Conservation (phyloP, 2,888 invertebrate genomes). For the Poecilus cupreus region DNA sequence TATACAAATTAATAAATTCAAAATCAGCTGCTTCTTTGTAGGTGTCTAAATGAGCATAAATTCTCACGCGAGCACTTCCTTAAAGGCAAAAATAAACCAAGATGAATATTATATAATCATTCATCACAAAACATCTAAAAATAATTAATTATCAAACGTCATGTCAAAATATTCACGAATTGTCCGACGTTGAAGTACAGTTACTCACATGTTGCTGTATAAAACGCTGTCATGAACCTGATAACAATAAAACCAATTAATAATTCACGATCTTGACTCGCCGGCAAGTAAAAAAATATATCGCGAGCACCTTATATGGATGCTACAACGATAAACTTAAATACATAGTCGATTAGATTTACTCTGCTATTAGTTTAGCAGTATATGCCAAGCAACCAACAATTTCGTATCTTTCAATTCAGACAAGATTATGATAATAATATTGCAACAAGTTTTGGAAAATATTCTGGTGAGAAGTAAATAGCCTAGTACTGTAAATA, state of each 20-base stretch:
- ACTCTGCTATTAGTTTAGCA: conserved; percentile 21
- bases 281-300: background rate
- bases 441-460: conserved; percentile 42
- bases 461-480: conserved; percentile 19
- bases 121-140: conserved; percentile 17
- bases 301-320: conserved; percentile 16
- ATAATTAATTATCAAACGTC: conserved; percentile 25
- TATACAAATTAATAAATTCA: background rate
- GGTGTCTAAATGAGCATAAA: background rate
- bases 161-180: background rate
- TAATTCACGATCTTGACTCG: conserved; percentile 25
- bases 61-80: background rate
- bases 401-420: conserved; percentile 41
- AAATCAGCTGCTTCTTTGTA: background rate
- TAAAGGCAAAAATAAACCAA: background rate
- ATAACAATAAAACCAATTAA: conserved; percentile 48
- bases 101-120: background rate
- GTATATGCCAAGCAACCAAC: conserved; percentile 4
- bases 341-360: conserved; percentile 3
- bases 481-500: background rate
- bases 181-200: background rate
- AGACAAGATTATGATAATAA: conserved; percentile 25
- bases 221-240: background rate
- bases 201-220: background rate
- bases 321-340: conserved; percentile 1